Percentiles rank a stretch among this genome's conserved stretches.
phyloP scores from a whole-genome alignment of 2,888 invertebrate genomes.

The Dryobota labecula region DNA sequence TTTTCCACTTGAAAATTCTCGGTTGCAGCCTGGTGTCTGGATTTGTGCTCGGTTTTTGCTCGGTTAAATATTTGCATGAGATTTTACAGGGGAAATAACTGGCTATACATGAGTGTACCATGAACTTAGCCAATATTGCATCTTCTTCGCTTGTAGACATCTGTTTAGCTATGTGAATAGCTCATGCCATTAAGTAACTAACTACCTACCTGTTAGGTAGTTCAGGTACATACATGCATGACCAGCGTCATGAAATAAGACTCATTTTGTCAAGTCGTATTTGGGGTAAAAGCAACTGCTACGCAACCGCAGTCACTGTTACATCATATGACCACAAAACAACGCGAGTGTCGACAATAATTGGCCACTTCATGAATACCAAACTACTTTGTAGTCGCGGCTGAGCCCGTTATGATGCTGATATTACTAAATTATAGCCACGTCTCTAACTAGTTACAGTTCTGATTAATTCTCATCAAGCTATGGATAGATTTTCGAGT shows the following conservation, averaged over 20 bases:
- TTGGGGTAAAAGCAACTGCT: conserved; percentile 21
- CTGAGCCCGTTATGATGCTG: conserved; percentile 44
- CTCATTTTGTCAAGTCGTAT: background rate
- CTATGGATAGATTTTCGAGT: conserved; percentile 53
- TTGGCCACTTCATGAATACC: conserved; percentile 70
- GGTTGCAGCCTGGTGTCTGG: background rate
- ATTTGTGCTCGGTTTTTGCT: background rate
- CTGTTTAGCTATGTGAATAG: background rate
- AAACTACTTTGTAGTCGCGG: conserved; percentile 60
- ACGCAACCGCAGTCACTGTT: conserved; percentile 7
- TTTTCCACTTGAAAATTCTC: background rate
- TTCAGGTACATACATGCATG: background rate
- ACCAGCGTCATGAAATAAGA: background rate
- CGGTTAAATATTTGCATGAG: background rate
- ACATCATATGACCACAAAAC: conserved; percentile 10
- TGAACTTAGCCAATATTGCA: background rate
- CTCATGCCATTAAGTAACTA: background rate
- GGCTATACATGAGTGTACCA: background rate
- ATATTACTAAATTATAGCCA: conserved; percentile 56
- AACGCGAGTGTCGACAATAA: conserved; percentile 64
- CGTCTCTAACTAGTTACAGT: conserved; percentile 37
- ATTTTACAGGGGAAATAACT: background rate
- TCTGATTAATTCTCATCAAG: conserved; percentile 46
- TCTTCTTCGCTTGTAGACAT: background rate
- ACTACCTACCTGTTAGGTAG: background rate